These are phyloP conservation scores for Silurus aristotelis DNA, from an alignment of 2,797 vertebrate genomes.

Conservation along the genomic window DNA sequence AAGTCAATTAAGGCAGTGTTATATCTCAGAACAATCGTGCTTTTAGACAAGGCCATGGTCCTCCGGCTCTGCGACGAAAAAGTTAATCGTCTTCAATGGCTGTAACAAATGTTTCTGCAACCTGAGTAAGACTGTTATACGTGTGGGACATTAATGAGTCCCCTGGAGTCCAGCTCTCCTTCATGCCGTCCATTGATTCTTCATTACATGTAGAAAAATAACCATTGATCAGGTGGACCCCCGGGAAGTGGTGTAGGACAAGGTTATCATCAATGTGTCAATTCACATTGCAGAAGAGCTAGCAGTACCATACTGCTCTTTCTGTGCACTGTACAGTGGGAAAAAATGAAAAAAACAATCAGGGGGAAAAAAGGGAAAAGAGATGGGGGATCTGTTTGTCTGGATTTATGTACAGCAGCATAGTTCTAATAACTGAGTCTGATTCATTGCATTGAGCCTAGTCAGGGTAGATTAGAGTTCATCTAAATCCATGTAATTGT, in stretches of 20 bases:
- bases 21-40: slow-evolving; percentile 2
- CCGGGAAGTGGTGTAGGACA: slow-evolving; percentile 58
- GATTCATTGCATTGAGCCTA: neutral
- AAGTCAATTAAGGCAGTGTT: neutral
- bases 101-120: slow-evolving; percentile 35
- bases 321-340: neutral
- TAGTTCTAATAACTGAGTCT: neutral
- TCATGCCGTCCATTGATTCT: slow-evolving; percentile 57
- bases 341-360: slow-evolving; percentile 1
- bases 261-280: slow-evolving; percentile 61
- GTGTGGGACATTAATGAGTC: slow-evolving; percentile 38
- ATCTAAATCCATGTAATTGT: neutral
- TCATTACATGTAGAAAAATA: slow-evolving; percentile 59
- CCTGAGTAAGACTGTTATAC: slow-evolving; percentile 35
- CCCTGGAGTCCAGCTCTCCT: slow-evolving; percentile 49
- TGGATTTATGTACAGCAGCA: neutral
- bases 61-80: slow-evolving; percentile 2
- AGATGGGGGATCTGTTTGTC: neutral
- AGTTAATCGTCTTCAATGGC: slow-evolving; percentile 25
- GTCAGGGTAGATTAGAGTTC: neutral
- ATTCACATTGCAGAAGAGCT: slow-evolving; percentile 30
- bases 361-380: slow-evolving; percentile 13
- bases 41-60: neutral
- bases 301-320: neutral
- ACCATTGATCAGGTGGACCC: slow-evolving; percentile 66